These are phyloP conservation scores for Ceratosolen fusciceps DNA, from an alignment of 1,140 invertebrate genomes.

Conservation along the genomic window DNA sequence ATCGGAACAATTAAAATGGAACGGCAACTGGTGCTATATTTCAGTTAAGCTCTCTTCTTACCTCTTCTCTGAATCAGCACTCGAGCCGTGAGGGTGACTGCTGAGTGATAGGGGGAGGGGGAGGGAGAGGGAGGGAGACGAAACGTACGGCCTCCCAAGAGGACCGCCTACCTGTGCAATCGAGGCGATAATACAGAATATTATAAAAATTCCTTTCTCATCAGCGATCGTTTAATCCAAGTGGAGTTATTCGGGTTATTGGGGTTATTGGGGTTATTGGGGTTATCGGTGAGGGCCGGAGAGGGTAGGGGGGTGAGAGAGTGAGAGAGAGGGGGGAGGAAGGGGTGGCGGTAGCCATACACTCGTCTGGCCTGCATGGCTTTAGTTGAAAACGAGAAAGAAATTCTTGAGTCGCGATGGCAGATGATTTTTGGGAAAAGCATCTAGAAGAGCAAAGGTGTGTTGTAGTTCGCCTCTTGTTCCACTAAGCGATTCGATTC, in stretches of 20 bases:
- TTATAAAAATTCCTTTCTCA: not conserved
- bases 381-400: not conserved
- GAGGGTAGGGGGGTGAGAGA: too few species aligned
- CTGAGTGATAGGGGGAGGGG: too few species aligned
- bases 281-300: too few species aligned
- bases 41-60: not conserved
- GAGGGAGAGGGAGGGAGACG: too few species aligned
- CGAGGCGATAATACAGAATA: not conserved
- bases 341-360: too few species aligned
- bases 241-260: too few species aligned
- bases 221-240: not conserved
- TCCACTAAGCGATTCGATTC: constrained; percentile 31
- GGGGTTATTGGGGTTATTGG: too few species aligned
- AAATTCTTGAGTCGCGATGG: not conserved
- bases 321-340: not conserved
- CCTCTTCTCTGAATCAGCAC: not conserved
- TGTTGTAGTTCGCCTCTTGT: constrained; percentile 21
- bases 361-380: not conserved
- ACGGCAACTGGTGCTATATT: not conserved
- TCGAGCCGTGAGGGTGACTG: too few species aligned
- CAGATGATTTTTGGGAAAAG: constrained; percentile 26
- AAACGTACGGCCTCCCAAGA: too few species aligned
- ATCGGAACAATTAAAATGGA: constrained; percentile 18
- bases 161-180: constrained; percentile 10
- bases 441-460: not conserved